phyloP scores from a whole-genome alignment of 2,113 vertebrate species.

The Apodemus sylvaticus region DNA sequence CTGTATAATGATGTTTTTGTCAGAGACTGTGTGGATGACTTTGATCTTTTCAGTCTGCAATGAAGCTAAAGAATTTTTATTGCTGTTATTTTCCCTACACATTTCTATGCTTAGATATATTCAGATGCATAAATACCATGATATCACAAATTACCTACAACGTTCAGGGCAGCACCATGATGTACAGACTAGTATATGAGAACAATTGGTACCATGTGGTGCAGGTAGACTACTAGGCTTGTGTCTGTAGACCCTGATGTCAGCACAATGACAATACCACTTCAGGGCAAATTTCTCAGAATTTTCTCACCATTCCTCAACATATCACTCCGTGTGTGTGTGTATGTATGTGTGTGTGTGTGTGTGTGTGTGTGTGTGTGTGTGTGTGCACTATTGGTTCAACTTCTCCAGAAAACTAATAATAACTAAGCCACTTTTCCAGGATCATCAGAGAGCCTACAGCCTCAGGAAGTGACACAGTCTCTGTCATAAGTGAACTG shows the following conservation, averaged over 20 bases:
- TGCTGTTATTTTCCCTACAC: not conserved
- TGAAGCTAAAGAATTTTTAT: not conserved
- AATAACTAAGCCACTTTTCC: not conserved
- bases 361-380: not conserved
- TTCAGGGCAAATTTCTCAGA: not conserved
- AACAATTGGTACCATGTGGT: too few species aligned
- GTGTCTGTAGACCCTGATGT: not conserved
- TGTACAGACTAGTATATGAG: not conserved
- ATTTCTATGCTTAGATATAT: not conserved
- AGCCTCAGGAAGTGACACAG: not conserved
- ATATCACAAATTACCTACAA: not conserved
- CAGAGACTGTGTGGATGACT: not conserved
- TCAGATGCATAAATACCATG: not conserved
- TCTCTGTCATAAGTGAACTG: not conserved
- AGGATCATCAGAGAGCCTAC: not conserved
- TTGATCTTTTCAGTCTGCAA: not conserved
- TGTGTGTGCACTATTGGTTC: not conserved
- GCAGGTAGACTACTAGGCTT: too few species aligned
- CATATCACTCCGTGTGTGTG: not conserved
- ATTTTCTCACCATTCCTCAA: not conserved
- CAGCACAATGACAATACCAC: not conserved
- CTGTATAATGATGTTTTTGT: not conserved
- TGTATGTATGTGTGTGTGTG: not conserved
- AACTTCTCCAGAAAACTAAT: not conserved
- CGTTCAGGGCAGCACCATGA: not conserved